phyloP scores from a whole-genome alignment of 2,888 invertebrate species.

The Drosophila acutilabella region DNA sequence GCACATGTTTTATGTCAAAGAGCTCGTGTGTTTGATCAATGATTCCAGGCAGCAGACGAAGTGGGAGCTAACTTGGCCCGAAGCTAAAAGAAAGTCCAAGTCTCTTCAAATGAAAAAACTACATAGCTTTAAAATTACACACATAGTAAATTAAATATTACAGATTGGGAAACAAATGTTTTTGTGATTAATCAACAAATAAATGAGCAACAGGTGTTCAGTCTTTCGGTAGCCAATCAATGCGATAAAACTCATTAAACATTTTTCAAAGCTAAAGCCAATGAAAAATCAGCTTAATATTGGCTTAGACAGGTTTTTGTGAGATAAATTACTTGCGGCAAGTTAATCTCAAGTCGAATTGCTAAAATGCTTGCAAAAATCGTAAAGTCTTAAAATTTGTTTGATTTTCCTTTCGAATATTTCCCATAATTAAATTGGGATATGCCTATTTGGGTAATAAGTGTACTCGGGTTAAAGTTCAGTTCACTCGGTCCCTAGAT shows the following conservation, averaged over 20 bases:
- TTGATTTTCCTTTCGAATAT: slow-evolving; percentile 4
- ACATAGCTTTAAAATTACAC: background rate
- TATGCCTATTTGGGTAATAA: slow-evolving; percentile 1
- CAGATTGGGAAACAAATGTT: background rate
- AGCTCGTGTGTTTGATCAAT: slow-evolving; percentile 54
- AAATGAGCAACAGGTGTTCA: slow-evolving; percentile 28
- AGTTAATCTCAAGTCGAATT: slow-evolving; percentile 8
- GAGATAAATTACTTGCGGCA: slow-evolving; percentile 20
- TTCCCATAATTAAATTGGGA: slow-evolving; percentile 10
- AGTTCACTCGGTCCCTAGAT: slow-evolving; percentile 4
- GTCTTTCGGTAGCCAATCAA: slow-evolving; percentile 19
- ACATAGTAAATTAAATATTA: background rate
- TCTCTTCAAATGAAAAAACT: background rate
- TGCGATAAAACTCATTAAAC: slow-evolving; percentile 26
- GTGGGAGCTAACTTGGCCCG: slow-evolving; percentile 13
- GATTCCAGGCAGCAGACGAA: slow-evolving; percentile 11
- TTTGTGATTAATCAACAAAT: background rate
- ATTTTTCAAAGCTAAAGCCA: slow-evolving; percentile 9
- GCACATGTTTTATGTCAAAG: slow-evolving; percentile 50
- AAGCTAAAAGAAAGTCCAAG: background rate
- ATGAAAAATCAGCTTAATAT: slow-evolving; percentile 16
- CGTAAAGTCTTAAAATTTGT: background rate
- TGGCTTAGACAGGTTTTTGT: slow-evolving; percentile 18
- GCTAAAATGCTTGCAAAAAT: background rate
- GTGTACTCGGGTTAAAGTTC: background rate